Percentiles rank a stretch among this genome's conserved stretches.
phyloP scores from a whole-genome alignment of 2,888 invertebrate genomes.

The Bombylius major region DNA sequence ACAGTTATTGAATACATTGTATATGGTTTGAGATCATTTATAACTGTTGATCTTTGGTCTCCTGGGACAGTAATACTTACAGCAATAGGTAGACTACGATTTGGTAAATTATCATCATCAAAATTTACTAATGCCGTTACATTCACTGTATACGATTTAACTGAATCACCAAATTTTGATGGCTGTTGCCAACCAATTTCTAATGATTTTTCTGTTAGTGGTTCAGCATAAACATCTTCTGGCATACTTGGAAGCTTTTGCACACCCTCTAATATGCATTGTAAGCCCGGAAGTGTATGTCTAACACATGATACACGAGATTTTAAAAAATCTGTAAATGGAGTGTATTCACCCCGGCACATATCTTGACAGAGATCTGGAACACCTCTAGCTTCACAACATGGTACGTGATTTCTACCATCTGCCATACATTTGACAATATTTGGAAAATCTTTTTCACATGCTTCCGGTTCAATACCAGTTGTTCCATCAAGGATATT shows the following conservation, averaged over 20 bases:
- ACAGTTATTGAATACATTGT: slow-evolving; percentile 75
- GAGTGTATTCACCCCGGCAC: slow-evolving; percentile 72
- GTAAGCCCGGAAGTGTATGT: slow-evolving; percentile 67
- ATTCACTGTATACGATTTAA: slow-evolving; percentile 57
- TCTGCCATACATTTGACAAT: slow-evolving; percentile 71
- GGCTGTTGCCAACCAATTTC: slow-evolving; percentile 61
- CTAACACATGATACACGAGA: slow-evolving; percentile 75
- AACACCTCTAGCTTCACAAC: slow-evolving; percentile 67
- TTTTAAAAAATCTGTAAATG: slow-evolving; percentile 69
- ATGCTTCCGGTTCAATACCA: slow-evolving; percentile 67
- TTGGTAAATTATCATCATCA: slow-evolving; percentile 35
- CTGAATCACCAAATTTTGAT: slow-evolving; percentile 46
- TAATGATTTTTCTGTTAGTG: slow-evolving; percentile 57
- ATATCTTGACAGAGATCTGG: slow-evolving; percentile 79
- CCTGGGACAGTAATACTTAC: slow-evolving; percentile 43
- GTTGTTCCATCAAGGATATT: slow-evolving; percentile 62
- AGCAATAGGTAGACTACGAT: slow-evolving; percentile 24
- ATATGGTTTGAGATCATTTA: slow-evolving; percentile 56
- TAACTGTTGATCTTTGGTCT: slow-evolving; percentile 43
- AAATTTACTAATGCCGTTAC: slow-evolving; percentile 57
- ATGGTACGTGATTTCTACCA: slow-evolving; percentile 73
- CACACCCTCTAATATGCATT: slow-evolving; percentile 73
- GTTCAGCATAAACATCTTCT: slow-evolving; percentile 56
- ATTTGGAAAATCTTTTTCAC: slow-evolving; percentile 65
- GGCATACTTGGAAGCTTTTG: slow-evolving; percentile 57